phyloP scores from a whole-genome alignment of 64 coral and sea anemone species.

The Pachyseris speciosa region DNA sequence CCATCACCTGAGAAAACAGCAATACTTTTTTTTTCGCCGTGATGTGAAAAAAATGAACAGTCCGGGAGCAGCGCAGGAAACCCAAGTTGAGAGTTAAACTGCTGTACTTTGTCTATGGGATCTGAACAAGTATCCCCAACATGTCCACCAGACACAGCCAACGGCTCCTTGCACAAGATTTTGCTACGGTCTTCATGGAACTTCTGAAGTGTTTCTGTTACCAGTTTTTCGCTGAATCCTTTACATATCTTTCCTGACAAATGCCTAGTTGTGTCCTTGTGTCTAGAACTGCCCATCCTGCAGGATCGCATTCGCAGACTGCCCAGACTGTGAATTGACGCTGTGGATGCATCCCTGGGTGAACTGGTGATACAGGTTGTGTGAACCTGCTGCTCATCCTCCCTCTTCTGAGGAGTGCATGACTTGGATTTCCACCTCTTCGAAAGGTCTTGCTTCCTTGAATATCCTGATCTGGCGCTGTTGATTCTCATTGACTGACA shows the following conservation, averaged over 20 bases:
- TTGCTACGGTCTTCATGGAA: not conserved
- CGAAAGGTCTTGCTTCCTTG: not conserved
- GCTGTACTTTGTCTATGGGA: conserved; percentile 38
- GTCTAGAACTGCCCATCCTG: not conserved
- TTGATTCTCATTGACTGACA: conserved; percentile 79
- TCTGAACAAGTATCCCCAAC: conserved; percentile 3
- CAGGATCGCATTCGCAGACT: conserved; percentile 50
- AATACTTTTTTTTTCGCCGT: not conserved
- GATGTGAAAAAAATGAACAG: conserved; percentile 31
- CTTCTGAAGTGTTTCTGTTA: conserved; percentile 34
- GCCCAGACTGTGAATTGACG: conserved; percentile 32
- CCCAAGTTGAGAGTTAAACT: conserved; percentile 43
- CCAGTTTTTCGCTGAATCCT: conserved; percentile 56
- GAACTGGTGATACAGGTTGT: not conserved
- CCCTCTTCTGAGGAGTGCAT: conserved; percentile 8
- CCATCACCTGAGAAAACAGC: not conserved
- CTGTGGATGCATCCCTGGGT: not conserved
- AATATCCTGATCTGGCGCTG: conserved; percentile 24
- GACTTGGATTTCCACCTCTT: conserved; percentile 22
- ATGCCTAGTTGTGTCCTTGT: not conserved
- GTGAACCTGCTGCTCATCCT: not conserved
- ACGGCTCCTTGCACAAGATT: conserved; percentile 28
- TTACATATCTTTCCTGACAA: conserved; percentile 70
- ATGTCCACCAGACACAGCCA: conserved; percentile 42
- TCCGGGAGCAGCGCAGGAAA: conserved; percentile 28